These are phyloP conservation scores for Drosophila repletoides DNA, from an alignment of 1,140 invertebrate genomes.

Conservation along the genomic window DNA sequence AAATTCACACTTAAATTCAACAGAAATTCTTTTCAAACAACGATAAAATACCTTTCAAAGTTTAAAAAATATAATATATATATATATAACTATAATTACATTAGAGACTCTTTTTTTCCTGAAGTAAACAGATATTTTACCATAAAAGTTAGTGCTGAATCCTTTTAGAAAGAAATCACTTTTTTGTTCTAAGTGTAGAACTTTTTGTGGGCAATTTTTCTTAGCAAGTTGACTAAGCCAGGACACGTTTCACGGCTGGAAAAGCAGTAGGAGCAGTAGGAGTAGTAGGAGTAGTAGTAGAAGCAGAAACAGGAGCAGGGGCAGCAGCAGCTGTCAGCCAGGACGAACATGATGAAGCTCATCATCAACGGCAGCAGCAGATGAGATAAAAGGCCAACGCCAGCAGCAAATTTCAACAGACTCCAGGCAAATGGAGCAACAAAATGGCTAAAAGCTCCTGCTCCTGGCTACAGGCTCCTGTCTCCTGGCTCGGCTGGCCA, in stretches of 20 bases:
- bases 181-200: no score
- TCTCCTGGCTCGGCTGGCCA: conserved; percentile 10
- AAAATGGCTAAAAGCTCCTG: conserved; percentile 51
- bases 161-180: no score
- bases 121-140: no score
- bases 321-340: conserved; percentile 64
- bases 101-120: no score
- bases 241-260: conserved; percentile 57
- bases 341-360: conserved; percentile 70
- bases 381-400: conserved; percentile 42
- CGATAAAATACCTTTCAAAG: no score
- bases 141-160: no score
- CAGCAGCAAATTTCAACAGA: conserved; percentile 38
- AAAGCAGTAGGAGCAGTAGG: not conserved
- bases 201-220: conserved; percentile 71
- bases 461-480: conserved; percentile 13
- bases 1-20: no score
- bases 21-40: no score
- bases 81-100: not conserved
- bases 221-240: conserved; percentile 75
- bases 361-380: conserved; percentile 51
- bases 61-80: not conserved
- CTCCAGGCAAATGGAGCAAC: conserved; percentile 74
- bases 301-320: not conserved
- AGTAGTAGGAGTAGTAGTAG: no score